Base-by-base conservation (phyloP, 2,113 vertebrate species). In the Orthonyx spaldingii region DNA sequence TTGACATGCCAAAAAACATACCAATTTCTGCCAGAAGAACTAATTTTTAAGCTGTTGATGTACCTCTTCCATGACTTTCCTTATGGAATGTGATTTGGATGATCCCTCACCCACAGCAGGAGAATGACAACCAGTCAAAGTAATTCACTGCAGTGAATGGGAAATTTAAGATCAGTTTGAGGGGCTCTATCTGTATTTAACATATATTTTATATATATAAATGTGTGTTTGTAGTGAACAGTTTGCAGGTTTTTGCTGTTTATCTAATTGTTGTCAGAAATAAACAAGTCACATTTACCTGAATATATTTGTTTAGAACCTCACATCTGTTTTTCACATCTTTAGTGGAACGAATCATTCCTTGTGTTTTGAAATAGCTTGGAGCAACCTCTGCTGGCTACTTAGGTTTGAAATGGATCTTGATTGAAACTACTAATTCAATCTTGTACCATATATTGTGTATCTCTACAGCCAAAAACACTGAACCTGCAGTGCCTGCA, bases 1-100 rank as follows among this genome's bases (percentile, higher is more conserved):
- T 47, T 87, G 77, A 93, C 68, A 89, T 93, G 84, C 89, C 94
- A 95, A 95, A 96, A 95, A 90, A 33, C 68, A 94, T 96, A 84
- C 23, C 24, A 17, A 24, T 85, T 89, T 56, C 39, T 94, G 65
- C 91, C 93, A 97, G 81, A 94, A 94, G 81, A 86, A n/a, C 53
- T 72, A 14, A 69, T 81, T 85, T 89, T 93, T 78, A 84, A 87
- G 61, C 41, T 76, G 37, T 46, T 4, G 5, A 66, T 71, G 18
- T 82, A 41, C 39, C 52, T 96, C 66, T 95, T 97, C 52, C 53
- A 65, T 87, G 55, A 81, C 50, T 89, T 95, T 90, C 27, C 39
- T 74, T 70, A 74, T 57, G 82, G 96, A 94, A 93, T 86, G 71
- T 69, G 35, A 87, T 92, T 95, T 91, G 74, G 60, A 84, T 75